A percentile compares a stretch with the other conserved stretches of the same genome.
phyloP scores from a whole-genome alignment of 2,888 invertebrate species.

The Trissolcus brochymenae region DNA sequence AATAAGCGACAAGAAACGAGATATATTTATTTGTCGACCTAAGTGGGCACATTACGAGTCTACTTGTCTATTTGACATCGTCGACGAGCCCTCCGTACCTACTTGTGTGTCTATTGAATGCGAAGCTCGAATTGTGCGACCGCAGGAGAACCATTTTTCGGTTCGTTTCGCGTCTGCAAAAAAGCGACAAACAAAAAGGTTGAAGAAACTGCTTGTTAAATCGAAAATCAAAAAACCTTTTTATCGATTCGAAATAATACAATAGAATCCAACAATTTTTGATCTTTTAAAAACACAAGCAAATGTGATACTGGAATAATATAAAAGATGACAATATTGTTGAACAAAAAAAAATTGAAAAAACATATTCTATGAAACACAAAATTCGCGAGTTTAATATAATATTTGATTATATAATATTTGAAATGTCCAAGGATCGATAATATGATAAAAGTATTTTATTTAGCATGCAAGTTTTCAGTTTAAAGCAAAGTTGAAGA shows the following conservation, averaged over 20 bases:
- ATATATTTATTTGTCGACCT: slow-evolving; percentile 18
- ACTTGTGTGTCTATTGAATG: slow-evolving; percentile 40
- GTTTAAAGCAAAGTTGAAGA: too few species aligned
- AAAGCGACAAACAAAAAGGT: slow-evolving; percentile 6
- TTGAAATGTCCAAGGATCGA: too few species aligned
- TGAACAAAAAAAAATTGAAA: too few species aligned
- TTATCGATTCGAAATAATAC: background rate
- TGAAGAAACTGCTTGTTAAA: background rate
- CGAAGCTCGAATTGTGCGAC: slow-evolving; percentile 23
- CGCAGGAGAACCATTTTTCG: slow-evolving; percentile 21
- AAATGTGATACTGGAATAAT: background rate
- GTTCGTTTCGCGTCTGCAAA: slow-evolving; percentile 1
- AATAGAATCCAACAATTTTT: too few species aligned
- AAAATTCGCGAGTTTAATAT: too few species aligned
- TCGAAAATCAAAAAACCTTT: background rate
- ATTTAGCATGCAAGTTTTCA: too few species aligned
- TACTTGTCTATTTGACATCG: slow-evolving; percentile 44
- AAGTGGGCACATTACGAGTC: slow-evolving; percentile 41
- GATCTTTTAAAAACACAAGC: too few species aligned
- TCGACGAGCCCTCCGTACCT: slow-evolving; percentile 33
- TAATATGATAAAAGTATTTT: too few species aligned
- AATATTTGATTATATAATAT: too few species aligned
- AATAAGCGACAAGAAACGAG: slow-evolving; percentile 1
- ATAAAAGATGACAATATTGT: background rate
- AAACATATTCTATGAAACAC: too few species aligned